Percentiles rank a stretch among this genome's conserved stretches.
Evolutionary conservation across 2,797 vertebrate genomes (phyloP).

Genomic region (Argyrosomus regius): DNA sequence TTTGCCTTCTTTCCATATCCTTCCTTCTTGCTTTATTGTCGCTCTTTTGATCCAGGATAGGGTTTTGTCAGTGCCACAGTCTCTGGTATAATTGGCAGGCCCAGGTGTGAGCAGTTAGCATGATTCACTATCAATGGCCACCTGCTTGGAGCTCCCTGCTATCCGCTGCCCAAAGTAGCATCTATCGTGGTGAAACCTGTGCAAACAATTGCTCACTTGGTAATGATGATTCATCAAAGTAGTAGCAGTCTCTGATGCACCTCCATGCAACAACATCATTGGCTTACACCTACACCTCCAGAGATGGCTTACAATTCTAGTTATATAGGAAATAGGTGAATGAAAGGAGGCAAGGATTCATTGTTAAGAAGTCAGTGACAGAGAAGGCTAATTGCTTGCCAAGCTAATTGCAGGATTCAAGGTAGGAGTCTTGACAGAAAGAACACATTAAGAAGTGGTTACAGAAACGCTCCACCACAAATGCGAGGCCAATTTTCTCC

Average conservation of each 20-base stretch:
- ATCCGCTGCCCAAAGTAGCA: constrained; percentile 13
- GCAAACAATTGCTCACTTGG: constrained; percentile 28
- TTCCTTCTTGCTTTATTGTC: not conserved
- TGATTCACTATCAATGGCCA: constrained; percentile 32
- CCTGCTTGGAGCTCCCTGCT: constrained; percentile 23
- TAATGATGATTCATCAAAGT: constrained; percentile 36
- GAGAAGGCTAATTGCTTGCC: constrained; percentile 47
- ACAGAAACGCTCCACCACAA: not conserved
- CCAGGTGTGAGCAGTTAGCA: constrained; percentile 51
- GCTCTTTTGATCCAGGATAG: not conserved
- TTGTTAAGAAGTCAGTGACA: constrained; percentile 46
- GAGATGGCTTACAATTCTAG: constrained; percentile 22
- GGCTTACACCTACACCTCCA: constrained; percentile 13
- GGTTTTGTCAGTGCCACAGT: constrained; percentile 34
- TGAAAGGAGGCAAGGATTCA: constrained; percentile 50
- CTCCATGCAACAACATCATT: constrained; percentile 19
- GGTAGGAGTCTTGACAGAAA: constrained; percentile 15
- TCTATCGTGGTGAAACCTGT: constrained; percentile 23
- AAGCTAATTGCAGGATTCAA: constrained; percentile 38
- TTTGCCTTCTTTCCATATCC: not conserved
- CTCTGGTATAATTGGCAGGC: constrained; percentile 40
- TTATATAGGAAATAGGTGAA: constrained; percentile 30
- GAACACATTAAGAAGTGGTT: not conserved
- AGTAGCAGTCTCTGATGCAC: not conserved
- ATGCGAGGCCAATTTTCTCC: constrained; percentile 25